Evolutionary conservation across 2,888 invertebrate genomes (phyloP).

Genomic region (Cheilosia vernalis): DNA sequence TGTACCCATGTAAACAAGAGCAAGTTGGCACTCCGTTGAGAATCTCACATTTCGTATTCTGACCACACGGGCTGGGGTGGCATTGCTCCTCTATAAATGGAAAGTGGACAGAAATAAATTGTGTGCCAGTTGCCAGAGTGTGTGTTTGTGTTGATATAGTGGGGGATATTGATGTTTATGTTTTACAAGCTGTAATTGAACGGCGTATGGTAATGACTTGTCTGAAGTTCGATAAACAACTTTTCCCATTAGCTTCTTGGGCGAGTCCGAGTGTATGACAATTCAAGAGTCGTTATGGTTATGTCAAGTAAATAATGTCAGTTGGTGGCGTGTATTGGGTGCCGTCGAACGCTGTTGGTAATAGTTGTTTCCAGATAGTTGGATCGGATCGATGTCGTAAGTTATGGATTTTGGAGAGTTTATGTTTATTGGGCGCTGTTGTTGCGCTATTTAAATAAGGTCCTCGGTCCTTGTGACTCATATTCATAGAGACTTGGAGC

Average conservation of each 20-base stretch:
- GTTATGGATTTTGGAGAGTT: too few species aligned
- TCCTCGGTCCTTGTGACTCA: too few species aligned
- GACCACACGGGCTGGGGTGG: slow-evolving; percentile 92
- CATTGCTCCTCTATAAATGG: slow-evolving; percentile 89
- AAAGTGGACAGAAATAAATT: slow-evolving; percentile 40
- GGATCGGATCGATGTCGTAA: too few species aligned
- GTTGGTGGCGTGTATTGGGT: not conserved
- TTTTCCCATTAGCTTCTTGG: slow-evolving; percentile 6
- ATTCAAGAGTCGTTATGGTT: not conserved
- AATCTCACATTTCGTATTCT: slow-evolving; percentile 92
- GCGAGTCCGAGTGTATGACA: not conserved
- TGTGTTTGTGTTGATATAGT: not conserved
- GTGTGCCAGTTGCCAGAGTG: not conserved
- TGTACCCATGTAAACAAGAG: slow-evolving; percentile 89
- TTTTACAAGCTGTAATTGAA: slow-evolving; percentile 7
- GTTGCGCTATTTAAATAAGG: too few species aligned
- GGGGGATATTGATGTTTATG: slow-evolving; percentile 24
- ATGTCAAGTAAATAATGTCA: not conserved
- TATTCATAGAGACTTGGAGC: too few species aligned
- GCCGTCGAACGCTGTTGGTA: too few species aligned
- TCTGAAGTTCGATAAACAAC: slow-evolving; percentile 34
- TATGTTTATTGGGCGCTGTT: too few species aligned
- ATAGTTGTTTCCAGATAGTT: too few species aligned
- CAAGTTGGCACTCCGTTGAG: slow-evolving; percentile 91
- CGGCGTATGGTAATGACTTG: slow-evolving; percentile 3